Evolutionary conservation across 2,113 vertebrate species (phyloP).

Genomic region (Petrocephalus zakoni): DNA sequence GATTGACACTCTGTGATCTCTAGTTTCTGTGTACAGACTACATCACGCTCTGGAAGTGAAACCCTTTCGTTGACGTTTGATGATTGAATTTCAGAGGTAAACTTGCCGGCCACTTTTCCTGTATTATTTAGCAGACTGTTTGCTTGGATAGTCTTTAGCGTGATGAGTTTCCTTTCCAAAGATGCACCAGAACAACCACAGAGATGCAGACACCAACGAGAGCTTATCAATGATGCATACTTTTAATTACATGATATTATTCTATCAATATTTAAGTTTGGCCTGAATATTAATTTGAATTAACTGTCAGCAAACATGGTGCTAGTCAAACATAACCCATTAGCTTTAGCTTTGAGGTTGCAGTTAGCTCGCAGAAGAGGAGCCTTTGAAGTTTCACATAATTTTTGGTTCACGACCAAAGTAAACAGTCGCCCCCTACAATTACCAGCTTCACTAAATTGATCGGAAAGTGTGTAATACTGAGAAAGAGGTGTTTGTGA

Average conservation of each 20-base stretch:
- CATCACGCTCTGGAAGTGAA: not conserved
- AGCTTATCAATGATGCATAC: conserved; percentile 62
- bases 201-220: conserved; percentile 31
- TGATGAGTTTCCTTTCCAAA: conserved; percentile 19
- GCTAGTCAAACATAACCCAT: conserved; percentile 55
- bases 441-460: not conserved
- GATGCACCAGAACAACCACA: conserved; percentile 19
- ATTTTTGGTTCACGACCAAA: not conserved
- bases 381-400: not conserved
- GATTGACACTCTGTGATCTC: not conserved
- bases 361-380: not conserved
- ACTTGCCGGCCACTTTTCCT: not conserved
- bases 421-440: not conserved
- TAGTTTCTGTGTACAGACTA: not conserved
- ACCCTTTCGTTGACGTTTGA: not conserved
- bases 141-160: conserved; percentile 35
- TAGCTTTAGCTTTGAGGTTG: not conserved
- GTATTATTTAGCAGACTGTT: conserved; percentile 1
- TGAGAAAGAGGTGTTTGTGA: not conserved
- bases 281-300: conserved; percentile 54
- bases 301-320: conserved; percentile 51
- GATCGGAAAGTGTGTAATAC: not conserved
- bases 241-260: conserved; percentile 59
- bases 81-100: not conserved
- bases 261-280: conserved; percentile 55